Evolutionary conservation across 2,113 vertebrate species (phyloP).

Genomic region (Neolamprologus toae): DNA sequence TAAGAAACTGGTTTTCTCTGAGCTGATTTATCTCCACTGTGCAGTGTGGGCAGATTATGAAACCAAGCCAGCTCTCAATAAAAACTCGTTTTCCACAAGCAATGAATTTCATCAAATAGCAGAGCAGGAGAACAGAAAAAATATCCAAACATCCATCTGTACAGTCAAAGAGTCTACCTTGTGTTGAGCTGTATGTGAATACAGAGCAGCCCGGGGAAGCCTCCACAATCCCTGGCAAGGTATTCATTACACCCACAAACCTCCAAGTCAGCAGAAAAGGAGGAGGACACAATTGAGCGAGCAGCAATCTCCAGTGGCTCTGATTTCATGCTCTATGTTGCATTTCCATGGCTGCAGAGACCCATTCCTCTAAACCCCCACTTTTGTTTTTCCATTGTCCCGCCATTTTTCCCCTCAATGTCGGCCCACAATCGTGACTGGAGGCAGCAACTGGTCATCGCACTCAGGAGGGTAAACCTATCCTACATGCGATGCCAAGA

Average conservation of each 20-base stretch:
- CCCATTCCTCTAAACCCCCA: background rate
- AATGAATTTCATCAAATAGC: constrained; percentile 39
- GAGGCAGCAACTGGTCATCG: constrained; percentile 1
- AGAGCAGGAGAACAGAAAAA: background rate
- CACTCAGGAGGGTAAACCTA: background rate
- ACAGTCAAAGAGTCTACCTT: constrained; percentile 7
- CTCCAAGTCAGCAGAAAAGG: constrained; percentile 50
- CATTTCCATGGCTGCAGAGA: constrained; percentile 4
- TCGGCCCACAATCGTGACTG: constrained; percentile 2
- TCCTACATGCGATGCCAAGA: background rate
- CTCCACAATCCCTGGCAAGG: constrained; percentile 25
- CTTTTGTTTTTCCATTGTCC: constrained; percentile 40
- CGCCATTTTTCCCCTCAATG: background rate
- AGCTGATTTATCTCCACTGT: constrained; percentile 17
- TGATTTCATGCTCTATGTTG: constrained; percentile 40
- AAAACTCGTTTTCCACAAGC: constrained; percentile 9
- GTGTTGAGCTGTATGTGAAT: constrained; percentile 26
- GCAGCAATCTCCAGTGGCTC: constrained; percentile 24
- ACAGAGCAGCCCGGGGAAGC: constrained; percentile 22
- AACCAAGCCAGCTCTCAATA: background rate
- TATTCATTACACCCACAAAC: constrained; percentile 51
- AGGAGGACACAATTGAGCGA: constrained; percentile 20
- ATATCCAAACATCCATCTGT: background rate
- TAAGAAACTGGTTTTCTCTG: constrained; percentile 1
- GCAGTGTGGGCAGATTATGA: constrained; percentile 9